These are phyloP conservation scores for Labia minor DNA, from an alignment of 2,888 invertebrate species.

Conservation along the genomic window DNA sequence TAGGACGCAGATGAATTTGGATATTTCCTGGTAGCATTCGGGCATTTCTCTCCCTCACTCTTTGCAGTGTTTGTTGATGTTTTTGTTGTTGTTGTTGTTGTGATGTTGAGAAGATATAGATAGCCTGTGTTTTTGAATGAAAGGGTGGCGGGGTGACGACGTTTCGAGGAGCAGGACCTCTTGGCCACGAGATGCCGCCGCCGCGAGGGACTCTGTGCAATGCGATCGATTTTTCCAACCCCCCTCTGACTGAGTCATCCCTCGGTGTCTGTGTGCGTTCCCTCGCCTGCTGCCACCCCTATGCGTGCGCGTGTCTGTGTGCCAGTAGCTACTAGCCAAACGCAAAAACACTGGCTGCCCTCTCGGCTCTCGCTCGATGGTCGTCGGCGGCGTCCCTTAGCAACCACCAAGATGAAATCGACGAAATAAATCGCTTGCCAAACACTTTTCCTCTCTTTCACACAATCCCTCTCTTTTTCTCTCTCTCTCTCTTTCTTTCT, in stretches of 20 bases:
- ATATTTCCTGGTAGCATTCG: too few relatives aligned
- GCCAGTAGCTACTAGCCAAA: neutral
- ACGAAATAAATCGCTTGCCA: conserved; percentile 13
- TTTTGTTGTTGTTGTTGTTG: too few relatives aligned
- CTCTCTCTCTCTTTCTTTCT: neutral
- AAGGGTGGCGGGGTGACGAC: too few relatives aligned
- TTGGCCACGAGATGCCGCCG: conserved; percentile 13
- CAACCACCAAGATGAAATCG: conserved; percentile 5
- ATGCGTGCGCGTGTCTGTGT: neutral
- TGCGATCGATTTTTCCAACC: neutral
- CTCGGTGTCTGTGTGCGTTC: neutral
- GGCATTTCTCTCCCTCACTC: too few relatives aligned
- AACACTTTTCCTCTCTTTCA: conserved; percentile 7
- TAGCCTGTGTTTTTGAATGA: too few relatives aligned
- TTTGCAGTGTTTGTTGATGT: too few relatives aligned
- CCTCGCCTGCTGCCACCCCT: neutral
- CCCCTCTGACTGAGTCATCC: neutral
- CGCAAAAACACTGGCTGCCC: neutral
- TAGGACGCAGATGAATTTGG: too few relatives aligned
- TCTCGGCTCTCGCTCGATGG: neutral
- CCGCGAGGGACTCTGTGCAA: neutral
- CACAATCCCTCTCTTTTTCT: neutral
- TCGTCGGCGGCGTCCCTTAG: neutral
- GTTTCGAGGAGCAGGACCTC: neutral
- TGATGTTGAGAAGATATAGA: too few relatives aligned